Conservation (phyloP, 2,888 invertebrate species). For the Caenorhabditis zanzibari region DNA sequence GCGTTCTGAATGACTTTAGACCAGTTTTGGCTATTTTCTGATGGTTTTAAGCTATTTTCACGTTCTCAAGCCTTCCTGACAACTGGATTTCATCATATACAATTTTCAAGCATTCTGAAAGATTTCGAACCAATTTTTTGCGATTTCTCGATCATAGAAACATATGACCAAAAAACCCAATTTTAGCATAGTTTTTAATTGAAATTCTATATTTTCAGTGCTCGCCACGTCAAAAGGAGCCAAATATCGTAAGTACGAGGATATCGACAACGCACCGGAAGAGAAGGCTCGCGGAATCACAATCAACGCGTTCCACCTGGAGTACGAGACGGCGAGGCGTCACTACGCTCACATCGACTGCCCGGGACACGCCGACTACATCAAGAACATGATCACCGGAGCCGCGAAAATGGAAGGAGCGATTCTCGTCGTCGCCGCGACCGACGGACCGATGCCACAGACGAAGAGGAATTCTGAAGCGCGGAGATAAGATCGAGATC, state of each 20-base stretch:
- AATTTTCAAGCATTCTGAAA: too few species aligned
- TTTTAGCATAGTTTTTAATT: too few species aligned
- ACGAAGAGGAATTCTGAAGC: slow-evolving; percentile 93
- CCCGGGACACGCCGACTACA: slow-evolving; percentile 99
- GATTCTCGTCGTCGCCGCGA: slow-evolving; percentile 97
- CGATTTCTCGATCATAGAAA: background rate
- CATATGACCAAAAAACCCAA: too few species aligned
- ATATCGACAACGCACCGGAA: slow-evolving; percentile 98
- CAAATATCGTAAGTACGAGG: slow-evolving; percentile 91
- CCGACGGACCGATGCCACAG: slow-evolving; percentile 98
- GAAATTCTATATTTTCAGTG: slow-evolving; percentile 79
- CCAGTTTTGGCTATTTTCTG: too few species aligned
- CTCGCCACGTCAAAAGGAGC: slow-evolving; percentile 92
- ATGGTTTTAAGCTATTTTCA: too few species aligned
- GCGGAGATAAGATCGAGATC: slow-evolving; percentile 94
- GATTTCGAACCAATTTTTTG: too few species aligned
- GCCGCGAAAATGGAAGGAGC: slow-evolving; percentile 99
- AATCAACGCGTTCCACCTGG: slow-evolving; percentile 96
- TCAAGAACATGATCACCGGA: slow-evolving; percentile 99
- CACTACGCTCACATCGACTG: slow-evolving; percentile 99
- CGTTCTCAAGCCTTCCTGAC: too few species aligned
- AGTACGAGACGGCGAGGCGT: slow-evolving; percentile 93
- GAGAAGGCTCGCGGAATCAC: slow-evolving; percentile 96
- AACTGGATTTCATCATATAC: too few species aligned
- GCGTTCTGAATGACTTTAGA: too few species aligned